A percentile compares a stretch with the other conserved stretches of the same genome.
Evolutionary conservation across 2,113 vertebrate species (phyloP).

Genomic region (Piaya cayana): DNA sequence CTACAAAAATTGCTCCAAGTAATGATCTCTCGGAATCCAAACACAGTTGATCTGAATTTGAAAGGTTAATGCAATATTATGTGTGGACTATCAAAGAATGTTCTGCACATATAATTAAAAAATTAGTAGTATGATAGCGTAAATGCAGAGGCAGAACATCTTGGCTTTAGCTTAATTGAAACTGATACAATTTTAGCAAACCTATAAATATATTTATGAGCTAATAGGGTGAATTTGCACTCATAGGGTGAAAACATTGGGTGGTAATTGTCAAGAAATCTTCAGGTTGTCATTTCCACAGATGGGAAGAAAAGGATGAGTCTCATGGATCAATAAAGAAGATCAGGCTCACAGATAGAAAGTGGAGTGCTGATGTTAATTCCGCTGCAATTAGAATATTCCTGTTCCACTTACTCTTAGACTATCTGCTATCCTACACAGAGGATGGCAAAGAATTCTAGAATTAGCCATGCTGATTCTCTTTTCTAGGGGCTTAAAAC

Average conservation of each 20-base stretch:
- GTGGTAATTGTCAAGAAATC: neutral
- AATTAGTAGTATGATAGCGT: neutral
- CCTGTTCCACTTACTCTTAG: neutral
- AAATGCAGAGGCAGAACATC: neutral
- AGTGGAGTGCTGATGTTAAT: neutral
- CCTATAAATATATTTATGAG: neutral
- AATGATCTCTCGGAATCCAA: conserved; percentile 1
- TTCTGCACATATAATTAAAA: neutral
- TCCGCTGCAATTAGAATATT: neutral
- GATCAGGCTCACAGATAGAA: neutral
- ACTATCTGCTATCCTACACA: neutral
- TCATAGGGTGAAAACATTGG: neutral
- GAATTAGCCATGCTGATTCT: neutral
- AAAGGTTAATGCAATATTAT: neutral
- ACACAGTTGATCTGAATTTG: neutral
- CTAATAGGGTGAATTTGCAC: neutral
- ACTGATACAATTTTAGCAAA: neutral
- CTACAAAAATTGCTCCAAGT: neutral
- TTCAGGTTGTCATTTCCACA: neutral
- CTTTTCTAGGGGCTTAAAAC: neutral
- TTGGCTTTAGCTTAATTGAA: neutral
- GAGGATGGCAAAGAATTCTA: neutral
- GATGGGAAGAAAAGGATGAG: neutral
- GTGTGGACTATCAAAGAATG: neutral
- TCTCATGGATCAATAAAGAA: neutral